Conservation (phyloP, 2,797 vertebrate genomes). For the Discoglossus pictus region DNA sequence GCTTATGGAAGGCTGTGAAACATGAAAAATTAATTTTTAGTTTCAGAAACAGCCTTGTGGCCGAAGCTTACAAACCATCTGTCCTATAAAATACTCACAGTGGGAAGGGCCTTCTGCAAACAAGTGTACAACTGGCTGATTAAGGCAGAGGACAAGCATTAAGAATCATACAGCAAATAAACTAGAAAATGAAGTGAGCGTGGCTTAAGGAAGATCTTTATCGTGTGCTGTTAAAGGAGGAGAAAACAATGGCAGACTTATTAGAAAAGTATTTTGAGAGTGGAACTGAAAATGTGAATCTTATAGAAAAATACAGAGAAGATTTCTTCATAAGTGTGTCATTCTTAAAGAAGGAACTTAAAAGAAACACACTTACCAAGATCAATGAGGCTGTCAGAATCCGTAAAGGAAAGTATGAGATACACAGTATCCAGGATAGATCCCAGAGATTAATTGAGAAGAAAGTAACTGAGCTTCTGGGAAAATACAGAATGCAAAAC, state of each 20-base stretch:
- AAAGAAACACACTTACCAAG: slow-evolving; percentile 53
- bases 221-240: slow-evolving; percentile 57
- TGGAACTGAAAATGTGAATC: slow-evolving; percentile 55
- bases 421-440: slow-evolving; percentile 25
- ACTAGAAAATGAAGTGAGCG: slow-evolving; percentile 53
- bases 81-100: slow-evolving; percentile 63
- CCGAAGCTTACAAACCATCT: slow-evolving; percentile 67
- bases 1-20: slow-evolving; percentile 70
- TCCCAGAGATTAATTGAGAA: slow-evolving; percentile 54
- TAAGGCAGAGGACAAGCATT: slow-evolving; percentile 53
- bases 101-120: slow-evolving; percentile 60
- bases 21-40: slow-evolving; percentile 51
- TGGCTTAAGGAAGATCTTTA: slow-evolving; percentile 55
- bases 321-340: slow-evolving; percentile 60
- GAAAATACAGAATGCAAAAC: slow-evolving; percentile 59
- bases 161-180: slow-evolving; percentile 22
- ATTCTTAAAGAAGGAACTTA: slow-evolving; percentile 57
- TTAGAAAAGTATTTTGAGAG: slow-evolving; percentile 61
- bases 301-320: slow-evolving; percentile 62
- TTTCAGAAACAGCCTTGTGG: slow-evolving; percentile 65
- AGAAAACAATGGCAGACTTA: slow-evolving; percentile 56
- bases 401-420: slow-evolving; percentile 17
- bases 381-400: slow-evolving; percentile 51
- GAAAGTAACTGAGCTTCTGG: slow-evolving; percentile 60
- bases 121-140: slow-evolving; percentile 65